Evolutionary conservation across 1,140 invertebrate genomes (phyloP).

Genomic region (Drosophila ohnishii): DNA sequence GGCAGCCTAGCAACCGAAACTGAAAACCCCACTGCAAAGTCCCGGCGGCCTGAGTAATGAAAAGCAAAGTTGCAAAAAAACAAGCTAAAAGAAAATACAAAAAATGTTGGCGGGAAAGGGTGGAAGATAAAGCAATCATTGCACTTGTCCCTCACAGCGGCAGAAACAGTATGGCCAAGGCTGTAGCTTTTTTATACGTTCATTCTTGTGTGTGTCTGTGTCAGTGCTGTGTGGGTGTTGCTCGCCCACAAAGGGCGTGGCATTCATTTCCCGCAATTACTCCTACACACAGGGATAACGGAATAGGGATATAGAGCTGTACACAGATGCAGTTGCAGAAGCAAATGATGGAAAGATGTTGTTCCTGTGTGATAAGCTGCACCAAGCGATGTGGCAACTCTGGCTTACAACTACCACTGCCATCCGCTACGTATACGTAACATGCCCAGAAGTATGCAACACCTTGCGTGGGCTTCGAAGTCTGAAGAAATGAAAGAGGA

Average conservation of each 20-base stretch:
- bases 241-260: conserved; percentile 76
- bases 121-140: conserved; percentile 72
- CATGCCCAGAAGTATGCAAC: conserved; percentile 67
- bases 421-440: conserved; percentile 25
- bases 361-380: conserved; percentile 41
- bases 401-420: conserved; percentile 16
- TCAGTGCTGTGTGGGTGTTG: conserved; percentile 16
- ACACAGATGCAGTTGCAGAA: conserved; percentile 15
- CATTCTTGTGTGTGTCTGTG: conserved; percentile 28
- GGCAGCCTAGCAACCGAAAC: conserved; percentile 67
- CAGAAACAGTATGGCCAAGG: conserved; percentile 39
- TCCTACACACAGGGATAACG: conserved; percentile 57
- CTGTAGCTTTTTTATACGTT: conserved; percentile 25
- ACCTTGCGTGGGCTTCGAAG: conserved; percentile 17
- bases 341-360: conserved; percentile 22
- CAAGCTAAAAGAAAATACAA: conserved; percentile 22
- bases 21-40: conserved; percentile 28
- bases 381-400: conserved; percentile 38
- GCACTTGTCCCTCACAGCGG: conserved; percentile 62
- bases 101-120: conserved; percentile 10
- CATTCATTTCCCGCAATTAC: conserved; percentile 79
- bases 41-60: conserved; percentile 58
- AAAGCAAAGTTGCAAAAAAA: conserved; percentile 68
- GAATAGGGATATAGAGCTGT: conserved; percentile 21
- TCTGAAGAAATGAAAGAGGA: conserved; percentile 7